These are phyloP conservation scores for Phrynosoma blainvillii DNA, from an alignment of 2,113 vertebrate genomes.

Conservation along the genomic window DNA sequence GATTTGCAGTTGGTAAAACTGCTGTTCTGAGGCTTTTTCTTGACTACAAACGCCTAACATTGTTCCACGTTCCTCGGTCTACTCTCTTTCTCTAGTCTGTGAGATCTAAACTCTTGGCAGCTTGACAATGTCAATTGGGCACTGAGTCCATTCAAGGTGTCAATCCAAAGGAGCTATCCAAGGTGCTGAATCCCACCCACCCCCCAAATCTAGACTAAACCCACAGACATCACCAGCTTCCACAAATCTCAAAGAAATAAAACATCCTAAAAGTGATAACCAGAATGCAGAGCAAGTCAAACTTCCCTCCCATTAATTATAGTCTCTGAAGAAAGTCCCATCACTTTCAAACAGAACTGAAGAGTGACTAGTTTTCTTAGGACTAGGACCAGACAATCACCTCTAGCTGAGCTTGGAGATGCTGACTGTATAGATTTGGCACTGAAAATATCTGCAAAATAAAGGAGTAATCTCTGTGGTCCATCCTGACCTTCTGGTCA, in stretches of 20 bases:
- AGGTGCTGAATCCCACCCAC: no score
- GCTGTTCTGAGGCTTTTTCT: no score
- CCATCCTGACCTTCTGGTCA: not conserved
- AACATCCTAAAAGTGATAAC: not conserved
- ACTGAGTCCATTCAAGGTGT: no score
- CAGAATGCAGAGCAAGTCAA: not conserved
- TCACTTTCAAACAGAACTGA: not conserved
- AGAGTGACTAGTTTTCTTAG: not conserved
- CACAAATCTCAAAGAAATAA: not conserved
- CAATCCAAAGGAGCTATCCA: no score
- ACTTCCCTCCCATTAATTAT: not conserved
- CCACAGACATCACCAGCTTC: no score
- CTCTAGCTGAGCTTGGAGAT: not conserved
- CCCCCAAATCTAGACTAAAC: no score
- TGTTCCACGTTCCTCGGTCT: not conserved
- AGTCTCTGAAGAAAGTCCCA: not conserved
- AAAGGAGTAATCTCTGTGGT: not conserved
- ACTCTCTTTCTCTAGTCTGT: not conserved
- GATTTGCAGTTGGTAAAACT: no score
- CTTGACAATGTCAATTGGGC: no score
- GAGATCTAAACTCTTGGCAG: not conserved
- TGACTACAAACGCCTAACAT: not conserved
- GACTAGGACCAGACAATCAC: not conserved
- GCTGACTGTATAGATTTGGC: no score
- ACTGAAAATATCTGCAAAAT: not conserved